These are phyloP conservation scores for Avahi laniger DNA, from an alignment of 2,797 vertebrate genomes.

Conservation along the genomic window DNA sequence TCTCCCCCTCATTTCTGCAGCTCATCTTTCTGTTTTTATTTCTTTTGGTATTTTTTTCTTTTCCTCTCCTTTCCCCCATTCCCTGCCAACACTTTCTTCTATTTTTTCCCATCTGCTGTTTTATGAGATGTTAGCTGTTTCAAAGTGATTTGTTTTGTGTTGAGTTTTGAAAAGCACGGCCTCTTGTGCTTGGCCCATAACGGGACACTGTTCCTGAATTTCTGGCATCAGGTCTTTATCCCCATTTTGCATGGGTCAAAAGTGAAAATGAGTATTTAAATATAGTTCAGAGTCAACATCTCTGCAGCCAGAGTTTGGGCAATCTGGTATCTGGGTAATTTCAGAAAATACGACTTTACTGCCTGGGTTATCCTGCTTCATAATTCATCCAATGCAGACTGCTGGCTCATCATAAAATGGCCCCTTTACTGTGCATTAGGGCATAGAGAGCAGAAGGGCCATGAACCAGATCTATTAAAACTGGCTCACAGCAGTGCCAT, in stretches of 20 bases:
- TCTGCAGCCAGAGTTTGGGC: not conserved
- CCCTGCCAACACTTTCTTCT: not conserved
- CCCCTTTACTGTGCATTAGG: not conserved
- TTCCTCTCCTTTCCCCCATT: not conserved
- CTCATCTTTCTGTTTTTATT: not conserved
- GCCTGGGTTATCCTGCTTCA: not conserved
- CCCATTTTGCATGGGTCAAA: conserved; percentile 31
- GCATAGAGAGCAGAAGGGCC: not conserved
- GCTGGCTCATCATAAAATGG: not conserved
- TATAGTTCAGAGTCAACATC: not conserved
- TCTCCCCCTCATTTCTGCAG: not conserved
- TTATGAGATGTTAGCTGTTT: not conserved
- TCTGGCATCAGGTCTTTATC: not conserved
- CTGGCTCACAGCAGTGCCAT: not conserved
- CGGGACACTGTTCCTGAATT: not conserved
- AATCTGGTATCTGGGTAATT: not conserved
- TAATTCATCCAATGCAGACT: not conserved
- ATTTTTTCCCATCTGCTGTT: not conserved
- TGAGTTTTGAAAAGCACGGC: not conserved
- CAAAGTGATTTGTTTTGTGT: not conserved
- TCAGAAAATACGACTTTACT: not conserved
- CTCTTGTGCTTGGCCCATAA: not conserved
- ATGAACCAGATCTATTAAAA: not conserved
- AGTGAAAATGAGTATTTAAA: not conserved
- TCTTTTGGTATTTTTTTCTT: not conserved